These are phyloP conservation scores for Heliothis peltigera DNA, from an alignment of 2,888 invertebrate genomes.

Conservation along the genomic window DNA sequence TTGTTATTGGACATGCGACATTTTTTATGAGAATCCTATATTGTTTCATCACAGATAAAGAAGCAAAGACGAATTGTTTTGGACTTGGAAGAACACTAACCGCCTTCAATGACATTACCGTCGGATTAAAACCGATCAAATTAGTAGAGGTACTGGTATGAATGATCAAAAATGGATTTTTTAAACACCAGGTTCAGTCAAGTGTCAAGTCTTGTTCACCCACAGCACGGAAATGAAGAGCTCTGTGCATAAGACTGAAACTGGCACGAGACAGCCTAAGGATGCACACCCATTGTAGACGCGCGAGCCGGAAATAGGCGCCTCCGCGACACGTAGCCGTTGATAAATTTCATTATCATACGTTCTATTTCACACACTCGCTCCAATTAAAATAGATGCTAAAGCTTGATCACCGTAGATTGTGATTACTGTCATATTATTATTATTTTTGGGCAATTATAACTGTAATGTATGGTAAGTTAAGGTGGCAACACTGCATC, in stretches of 20 bases:
- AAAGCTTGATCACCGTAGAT: background rate
- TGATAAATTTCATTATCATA: background rate
- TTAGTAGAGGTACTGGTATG: no score
- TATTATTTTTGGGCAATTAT: no score
- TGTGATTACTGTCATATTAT: background rate
- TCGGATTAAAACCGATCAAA: no score
- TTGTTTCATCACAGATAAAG: no score
- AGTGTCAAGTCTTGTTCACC: background rate
- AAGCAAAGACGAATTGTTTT: no score
- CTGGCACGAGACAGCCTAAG: background rate
- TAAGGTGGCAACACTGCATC: no score
- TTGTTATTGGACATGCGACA: no score
- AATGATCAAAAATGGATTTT: no score
- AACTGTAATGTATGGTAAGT: no score
- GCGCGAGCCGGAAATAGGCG: slow-evolving; percentile 10
- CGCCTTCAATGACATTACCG: no score
- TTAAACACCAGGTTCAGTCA: background rate
- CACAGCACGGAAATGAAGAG: slow-evolving; percentile 21
- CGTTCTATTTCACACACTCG: background rate
- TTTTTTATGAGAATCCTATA: no score
- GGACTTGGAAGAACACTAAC: no score
- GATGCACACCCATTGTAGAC: background rate
- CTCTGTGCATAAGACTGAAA: background rate
- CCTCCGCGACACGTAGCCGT: background rate
- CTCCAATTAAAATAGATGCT: slow-evolving; percentile 1